phyloP scores from a whole-genome alignment of 92 coral and sea anemone genomes.

The Heteractis magnifica region DNA sequence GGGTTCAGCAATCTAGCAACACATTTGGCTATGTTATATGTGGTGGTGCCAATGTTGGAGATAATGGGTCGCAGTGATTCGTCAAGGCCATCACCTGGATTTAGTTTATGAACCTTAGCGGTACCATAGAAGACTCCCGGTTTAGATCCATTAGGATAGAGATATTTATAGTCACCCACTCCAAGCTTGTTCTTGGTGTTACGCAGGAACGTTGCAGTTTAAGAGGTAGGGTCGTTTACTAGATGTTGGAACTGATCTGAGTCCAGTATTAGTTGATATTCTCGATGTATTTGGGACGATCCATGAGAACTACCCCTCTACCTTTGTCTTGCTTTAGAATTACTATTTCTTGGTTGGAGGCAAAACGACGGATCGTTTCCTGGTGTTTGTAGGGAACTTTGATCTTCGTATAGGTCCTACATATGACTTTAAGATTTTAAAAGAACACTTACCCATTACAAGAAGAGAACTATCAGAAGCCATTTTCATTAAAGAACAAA shows the following conservation, averaged over 20 bases:
- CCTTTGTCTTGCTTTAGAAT: slow-evolving; percentile 4
- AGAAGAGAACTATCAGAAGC: too few relatives aligned
- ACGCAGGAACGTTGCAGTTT: neutral
- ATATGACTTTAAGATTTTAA: too few relatives aligned
- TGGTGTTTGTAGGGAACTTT: neutral
- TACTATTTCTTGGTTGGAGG: neutral
- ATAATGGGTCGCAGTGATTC: neutral
- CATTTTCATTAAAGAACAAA: too few relatives aligned
- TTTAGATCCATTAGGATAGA: neutral
- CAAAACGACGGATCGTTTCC: neutral
- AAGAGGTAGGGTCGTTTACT: neutral
- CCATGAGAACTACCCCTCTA: neutral
- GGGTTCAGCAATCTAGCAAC: neutral
- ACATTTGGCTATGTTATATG: neutral
- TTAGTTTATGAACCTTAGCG: neutral
- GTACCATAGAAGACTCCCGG: neutral
- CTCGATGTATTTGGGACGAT: neutral
- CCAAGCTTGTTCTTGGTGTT: neutral
- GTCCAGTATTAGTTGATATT: neutral
- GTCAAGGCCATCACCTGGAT: neutral
- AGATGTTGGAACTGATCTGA: neutral
- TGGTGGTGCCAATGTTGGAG: neutral
- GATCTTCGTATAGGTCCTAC: neutral
- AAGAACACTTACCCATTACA: too few relatives aligned
- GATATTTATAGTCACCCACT: too few relatives aligned